Evolutionary conservation across 2,797 vertebrate genomes (phyloP).

Genomic region (Myripristis jacobus): DNA sequence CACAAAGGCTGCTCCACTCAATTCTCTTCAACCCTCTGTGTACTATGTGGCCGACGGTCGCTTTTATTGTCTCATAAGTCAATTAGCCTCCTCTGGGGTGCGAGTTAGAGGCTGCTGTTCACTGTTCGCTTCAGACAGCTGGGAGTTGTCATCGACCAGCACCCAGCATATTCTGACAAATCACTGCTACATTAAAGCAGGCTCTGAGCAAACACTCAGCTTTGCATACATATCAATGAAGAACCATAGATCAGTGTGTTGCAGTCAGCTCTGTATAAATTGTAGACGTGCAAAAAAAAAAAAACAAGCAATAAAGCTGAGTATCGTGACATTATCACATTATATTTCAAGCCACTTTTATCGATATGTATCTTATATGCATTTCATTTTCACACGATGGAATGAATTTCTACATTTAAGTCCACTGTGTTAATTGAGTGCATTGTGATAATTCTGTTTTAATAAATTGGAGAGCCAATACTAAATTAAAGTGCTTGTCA

Average conservation of each 20-base stretch:
- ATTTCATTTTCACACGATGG: too few relatives aligned
- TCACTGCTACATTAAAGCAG: constrained; percentile 37
- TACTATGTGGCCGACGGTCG: constrained; percentile 55
- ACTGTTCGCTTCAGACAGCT: constrained; percentile 70
- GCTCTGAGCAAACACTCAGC: neutral
- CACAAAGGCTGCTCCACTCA: constrained; percentile 42
- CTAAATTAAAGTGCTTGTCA: too few relatives aligned
- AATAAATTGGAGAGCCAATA: too few relatives aligned
- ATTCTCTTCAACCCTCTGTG: constrained; percentile 40
- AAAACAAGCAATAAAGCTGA: too few relatives aligned
- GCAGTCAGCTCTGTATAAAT: neutral
- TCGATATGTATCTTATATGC: too few relatives aligned
- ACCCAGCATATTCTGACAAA: constrained; percentile 29
- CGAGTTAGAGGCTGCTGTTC: constrained; percentile 65
- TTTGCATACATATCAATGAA: constrained; percentile 27
- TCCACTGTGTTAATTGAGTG: too few relatives aligned
- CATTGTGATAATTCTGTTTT: too few relatives aligned
- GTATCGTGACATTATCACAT: too few relatives aligned
- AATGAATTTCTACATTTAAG: too few relatives aligned
- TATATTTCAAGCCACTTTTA: too few relatives aligned
- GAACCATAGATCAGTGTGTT: constrained; percentile 5
- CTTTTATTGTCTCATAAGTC: constrained; percentile 80
- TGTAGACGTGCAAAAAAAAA: too few relatives aligned
- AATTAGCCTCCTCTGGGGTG: constrained; percentile 69
- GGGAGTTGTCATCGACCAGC: constrained; percentile 50